Evolutionary conservation across 2,888 invertebrate genomes (phyloP).

Genomic region (Metopia argyrocephala): DNA sequence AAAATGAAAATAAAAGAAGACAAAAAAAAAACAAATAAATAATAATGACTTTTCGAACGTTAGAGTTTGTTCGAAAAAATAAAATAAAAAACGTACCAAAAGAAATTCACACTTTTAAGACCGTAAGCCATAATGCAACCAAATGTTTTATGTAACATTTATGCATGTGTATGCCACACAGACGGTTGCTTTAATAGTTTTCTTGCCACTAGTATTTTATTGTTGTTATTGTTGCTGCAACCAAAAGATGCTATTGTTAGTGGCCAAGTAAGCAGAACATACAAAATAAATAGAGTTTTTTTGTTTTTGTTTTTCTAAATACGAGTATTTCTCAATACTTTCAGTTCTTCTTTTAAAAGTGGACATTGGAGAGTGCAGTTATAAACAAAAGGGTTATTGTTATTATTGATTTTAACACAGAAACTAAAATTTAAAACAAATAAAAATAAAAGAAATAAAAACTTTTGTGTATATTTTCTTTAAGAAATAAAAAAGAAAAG

Average conservation of each 20-base stretch:
- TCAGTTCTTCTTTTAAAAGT: background rate
- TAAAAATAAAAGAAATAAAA: constrained; percentile 25
- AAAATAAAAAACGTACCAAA: constrained; percentile 1
- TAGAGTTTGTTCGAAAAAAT: background rate
- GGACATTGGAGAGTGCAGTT: background rate
- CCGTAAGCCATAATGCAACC: constrained; percentile 49
- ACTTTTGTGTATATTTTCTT: constrained; percentile 31
- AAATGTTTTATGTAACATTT: constrained; percentile 27
- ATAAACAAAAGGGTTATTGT: constrained; percentile 63
- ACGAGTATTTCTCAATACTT: too few relatives aligned
- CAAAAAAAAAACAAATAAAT: constrained; percentile 21
- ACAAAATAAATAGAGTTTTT: constrained; percentile 20
- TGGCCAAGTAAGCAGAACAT: constrained; percentile 38
- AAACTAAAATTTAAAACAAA: constrained; percentile 32
- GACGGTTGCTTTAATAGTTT: constrained; percentile 14
- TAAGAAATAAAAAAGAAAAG: constrained; percentile 30
- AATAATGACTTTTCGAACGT: constrained; percentile 12
- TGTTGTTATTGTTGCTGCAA: background rate
- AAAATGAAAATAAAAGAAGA: background rate
- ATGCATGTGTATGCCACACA: constrained; percentile 27
- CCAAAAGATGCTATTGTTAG: background rate
- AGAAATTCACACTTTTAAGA: constrained; percentile 59
- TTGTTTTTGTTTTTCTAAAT: constrained; percentile 7
- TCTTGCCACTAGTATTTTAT: background rate
- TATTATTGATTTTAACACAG: constrained; percentile 65